Evolutionary conservation across 2,113 vertebrate species (phyloP), one percentile per base, ranked within the genome.

Genomic region (Romanogobio albipinnatus): DNA sequence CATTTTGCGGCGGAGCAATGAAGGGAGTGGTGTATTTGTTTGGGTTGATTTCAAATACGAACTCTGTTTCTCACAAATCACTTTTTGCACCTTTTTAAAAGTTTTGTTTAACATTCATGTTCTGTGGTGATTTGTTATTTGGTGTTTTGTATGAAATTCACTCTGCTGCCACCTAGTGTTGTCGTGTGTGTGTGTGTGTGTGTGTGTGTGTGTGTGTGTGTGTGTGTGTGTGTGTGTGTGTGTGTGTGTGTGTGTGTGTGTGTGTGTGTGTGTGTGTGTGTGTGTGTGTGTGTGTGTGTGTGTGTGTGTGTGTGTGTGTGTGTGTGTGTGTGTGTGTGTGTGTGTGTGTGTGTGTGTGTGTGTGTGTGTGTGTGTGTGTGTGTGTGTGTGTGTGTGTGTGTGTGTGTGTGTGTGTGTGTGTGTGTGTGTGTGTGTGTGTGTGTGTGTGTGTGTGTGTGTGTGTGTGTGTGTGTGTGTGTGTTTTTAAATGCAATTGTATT

Each of bases 91-190:
- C 17, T 56, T 56, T 56, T 56, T 56, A 56, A 56, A 9, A 2
- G 2, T 56, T 56, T 56, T 56, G 6, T 56, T 22, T 56, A 56
- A 56, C 19, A 7, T 19, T 56, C 22, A 22, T 56, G 1, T 56
- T 56, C 2, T 56, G 53, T 56, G 53, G 0, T 56, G 7, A 29
- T 68, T 39, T 4, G 9, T 68, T 0, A 19, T 43, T 22, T 70
- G 17, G 4, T 43, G 0, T 9, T 71, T 43, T 70, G 9, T 5
- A 11, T 43, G 0, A 43, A 22, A 39, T 70, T 47, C 11, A 33
- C 70, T 61, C 70, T 83, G n/a, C 68, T 33, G 70, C 70, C 51
- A 56, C 29, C 56, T 39, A 36, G 17, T 64, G 39, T 64, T 36
- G 2, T 19, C n/a, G n/a, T 66, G 13, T 66, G 6, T 29, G 29